These are phyloP conservation scores for Syngnathus floridae DNA, from an alignment of 2,113 vertebrate species.

Conservation along the genomic window DNA sequence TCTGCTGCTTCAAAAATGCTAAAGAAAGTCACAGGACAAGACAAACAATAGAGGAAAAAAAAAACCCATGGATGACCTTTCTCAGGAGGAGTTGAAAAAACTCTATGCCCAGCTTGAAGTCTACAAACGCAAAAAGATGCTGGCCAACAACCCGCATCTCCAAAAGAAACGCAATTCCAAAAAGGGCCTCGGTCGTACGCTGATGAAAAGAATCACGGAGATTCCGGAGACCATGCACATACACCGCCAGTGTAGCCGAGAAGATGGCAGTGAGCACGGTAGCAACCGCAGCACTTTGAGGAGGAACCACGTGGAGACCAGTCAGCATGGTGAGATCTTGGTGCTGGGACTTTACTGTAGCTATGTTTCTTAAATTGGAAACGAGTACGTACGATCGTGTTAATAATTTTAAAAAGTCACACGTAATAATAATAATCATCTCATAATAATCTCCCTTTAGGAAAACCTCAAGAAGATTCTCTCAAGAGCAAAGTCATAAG, in stretches of 20 bases:
- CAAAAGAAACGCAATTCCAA: slow-evolving; percentile 98
- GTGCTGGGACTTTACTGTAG: neutral
- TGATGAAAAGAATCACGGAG: slow-evolving; percentile 96
- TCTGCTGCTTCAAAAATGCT: neutral
- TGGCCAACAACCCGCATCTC: slow-evolving; percentile 95
- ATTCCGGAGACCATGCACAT: slow-evolving; percentile 91
- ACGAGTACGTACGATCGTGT: too few relatives aligned
- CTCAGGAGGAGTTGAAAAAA: slow-evolving; percentile 93
- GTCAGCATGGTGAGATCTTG: slow-evolving; percentile 64
- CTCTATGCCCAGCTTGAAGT: slow-evolving; percentile 93
- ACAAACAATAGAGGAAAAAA: neutral
- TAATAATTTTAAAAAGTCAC: neutral
- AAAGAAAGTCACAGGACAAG: neutral
- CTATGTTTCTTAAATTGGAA: neutral
- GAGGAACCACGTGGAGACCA: slow-evolving; percentile 78
- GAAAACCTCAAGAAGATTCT: slow-evolving; percentile 83
- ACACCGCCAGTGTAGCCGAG: slow-evolving; percentile 87
- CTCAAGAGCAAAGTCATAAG: slow-evolving; percentile 82
- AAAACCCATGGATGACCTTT: neutral
- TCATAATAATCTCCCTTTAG: slow-evolving; percentile 19
- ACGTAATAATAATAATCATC: neutral
- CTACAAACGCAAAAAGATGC: slow-evolving; percentile 97
- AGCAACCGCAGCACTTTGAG: slow-evolving; percentile 72
- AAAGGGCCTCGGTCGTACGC: slow-evolving; percentile 90
- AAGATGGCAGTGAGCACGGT: slow-evolving; percentile 80